Base-by-base conservation (phyloP, 2,113 vertebrate genomes). In the Falcunculus frontatus region DNA sequence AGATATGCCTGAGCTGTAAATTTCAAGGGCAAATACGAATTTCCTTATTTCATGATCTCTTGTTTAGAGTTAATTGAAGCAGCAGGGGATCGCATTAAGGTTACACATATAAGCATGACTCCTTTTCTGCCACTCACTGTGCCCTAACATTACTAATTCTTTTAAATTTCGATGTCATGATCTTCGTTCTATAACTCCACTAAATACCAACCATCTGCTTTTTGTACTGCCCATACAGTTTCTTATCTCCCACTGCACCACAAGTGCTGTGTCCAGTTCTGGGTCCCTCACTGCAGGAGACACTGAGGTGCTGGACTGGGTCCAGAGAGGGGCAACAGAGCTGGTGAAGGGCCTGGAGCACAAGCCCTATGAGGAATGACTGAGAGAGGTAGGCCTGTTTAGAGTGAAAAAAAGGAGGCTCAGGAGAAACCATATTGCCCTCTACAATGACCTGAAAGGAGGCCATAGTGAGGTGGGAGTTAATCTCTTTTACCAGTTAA, bases 291-390 rank as follows among this genome's bases (percentile, higher is more conserved):
- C 7, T 21, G 11, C 26, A 50, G 22, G 32, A 13, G 63, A 68
- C 27, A 15, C 12, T 15, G 46, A 60, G 37, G 16, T 2, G 17
- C 53, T 59, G 76, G 22, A 27, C 10, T 0, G 0, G 1, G 32
- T 21, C 37, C 44, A 33, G 37, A 65, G 32, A 57, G 74, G 10
- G 27, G 10, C 27, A 44, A 11, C n/a, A 7, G 33, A 50, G 14
- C 33, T 44, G 44, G 11, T 7, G 32, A 65, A 80, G 15, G 30
- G 6, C 19, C 35, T 49, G 59, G 42, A 57, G 42, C 19, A 50
- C 18, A 37, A 44, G 15, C 1, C 18, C 50, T 16, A 4, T 3
- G 18, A 57, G 27, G 27, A 72, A 32, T 0, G 3, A 14, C 30
- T 81, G 35, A 50, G 18, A 18, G 13, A 81, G 9, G 6, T 19